Evolutionary conservation across 2,797 vertebrate genomes (phyloP).

Genomic region (Phrynocephalus forsythii): DNA sequence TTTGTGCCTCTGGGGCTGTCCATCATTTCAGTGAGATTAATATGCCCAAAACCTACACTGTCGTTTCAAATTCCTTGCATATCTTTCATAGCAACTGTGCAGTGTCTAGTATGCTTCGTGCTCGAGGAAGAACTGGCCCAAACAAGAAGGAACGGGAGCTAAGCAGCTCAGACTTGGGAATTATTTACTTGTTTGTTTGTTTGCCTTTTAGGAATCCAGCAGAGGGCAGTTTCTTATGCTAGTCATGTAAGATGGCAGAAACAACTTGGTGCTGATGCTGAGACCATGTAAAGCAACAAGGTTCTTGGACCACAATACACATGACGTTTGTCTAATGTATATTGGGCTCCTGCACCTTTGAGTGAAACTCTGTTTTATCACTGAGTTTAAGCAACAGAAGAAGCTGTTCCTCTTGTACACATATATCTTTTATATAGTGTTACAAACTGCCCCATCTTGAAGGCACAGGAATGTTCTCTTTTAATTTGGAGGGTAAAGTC

Average conservation of each 20-base stretch:
- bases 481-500: too few relatives aligned
- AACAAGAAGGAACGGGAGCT: background rate
- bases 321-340: background rate
- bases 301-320: background rate
- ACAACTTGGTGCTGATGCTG: background rate
- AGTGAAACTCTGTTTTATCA: too few relatives aligned
- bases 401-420: background rate
- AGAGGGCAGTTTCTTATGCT: background rate
- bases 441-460: too few relatives aligned
- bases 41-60: conserved; percentile 15
- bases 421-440: too few relatives aligned
- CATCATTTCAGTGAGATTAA: background rate
- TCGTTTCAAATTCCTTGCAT: conserved; percentile 15
- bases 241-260: background rate
- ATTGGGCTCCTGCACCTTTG: background rate
- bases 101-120: conserved; percentile 36
- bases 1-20: background rate
- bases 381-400: background rate
- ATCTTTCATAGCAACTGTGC: conserved; percentile 9
- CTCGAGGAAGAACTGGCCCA: background rate
- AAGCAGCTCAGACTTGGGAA: background rate
- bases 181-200: background rate
- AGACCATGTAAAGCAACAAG: background rate
- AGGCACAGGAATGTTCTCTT: too few relatives aligned
- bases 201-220: conserved; percentile 5